These are phyloP conservation scores for Poecilia picta DNA, from an alignment of 2,797 vertebrate genomes.

Conservation along the genomic window DNA sequence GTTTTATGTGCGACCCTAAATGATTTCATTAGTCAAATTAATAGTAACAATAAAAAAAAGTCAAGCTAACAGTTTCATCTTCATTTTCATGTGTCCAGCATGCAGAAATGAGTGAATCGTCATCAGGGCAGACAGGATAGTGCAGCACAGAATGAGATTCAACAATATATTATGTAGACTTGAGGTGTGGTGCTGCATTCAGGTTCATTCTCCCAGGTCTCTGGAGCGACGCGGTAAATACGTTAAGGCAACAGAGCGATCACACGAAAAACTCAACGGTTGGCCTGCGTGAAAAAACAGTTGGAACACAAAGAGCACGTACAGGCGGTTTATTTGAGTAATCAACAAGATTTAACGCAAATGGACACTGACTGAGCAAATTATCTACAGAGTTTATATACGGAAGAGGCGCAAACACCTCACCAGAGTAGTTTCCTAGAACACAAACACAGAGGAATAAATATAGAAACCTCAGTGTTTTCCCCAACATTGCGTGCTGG, in stretches of 20 bases:
- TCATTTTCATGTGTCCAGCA: not conserved
- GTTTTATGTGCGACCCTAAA: not conserved
- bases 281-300: not conserved
- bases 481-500: not conserved
- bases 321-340: constrained; percentile 1
- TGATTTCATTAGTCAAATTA: not conserved
- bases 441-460: constrained; percentile 4
- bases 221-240: constrained; percentile 16
- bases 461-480: constrained; percentile 20
- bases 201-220: constrained; percentile 20
- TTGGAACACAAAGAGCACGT: not conserved
- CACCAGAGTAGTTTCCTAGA: constrained; percentile 6
- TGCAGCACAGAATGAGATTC: not conserved
- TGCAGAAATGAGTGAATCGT: not conserved
- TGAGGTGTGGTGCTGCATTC: not conserved
- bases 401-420: not conserved
- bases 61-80: not conserved
- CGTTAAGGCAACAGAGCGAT: constrained; percentile 44
- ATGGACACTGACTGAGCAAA: constrained; percentile 4
- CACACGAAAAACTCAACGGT: constrained; percentile 20
- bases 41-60: not conserved
- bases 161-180: not conserved
- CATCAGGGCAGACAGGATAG: not conserved
- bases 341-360: constrained; percentile 17
- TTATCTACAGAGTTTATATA: constrained; percentile 3